Percentiles rank a stretch among this genome's conserved stretches.
Evolutionary conservation across 2,888 invertebrate species (phyloP).

Genomic region (Aethes cnicana): DNA sequence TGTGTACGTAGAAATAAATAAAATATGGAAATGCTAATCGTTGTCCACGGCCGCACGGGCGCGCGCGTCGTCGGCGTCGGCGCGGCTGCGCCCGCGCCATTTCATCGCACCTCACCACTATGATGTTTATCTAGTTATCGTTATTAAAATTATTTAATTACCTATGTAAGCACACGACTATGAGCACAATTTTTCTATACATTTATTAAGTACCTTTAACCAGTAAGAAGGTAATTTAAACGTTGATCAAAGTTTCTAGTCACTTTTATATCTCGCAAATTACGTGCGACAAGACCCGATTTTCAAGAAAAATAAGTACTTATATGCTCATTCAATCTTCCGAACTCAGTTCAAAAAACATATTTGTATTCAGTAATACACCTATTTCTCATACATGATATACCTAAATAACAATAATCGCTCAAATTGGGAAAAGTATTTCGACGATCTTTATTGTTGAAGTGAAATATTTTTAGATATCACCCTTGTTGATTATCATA

Average conservation of each 20-base stretch:
- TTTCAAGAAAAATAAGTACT: constrained; percentile 46
- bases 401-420: constrained; percentile 53
- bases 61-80: constrained; percentile 32
- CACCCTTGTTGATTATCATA: constrained; percentile 66
- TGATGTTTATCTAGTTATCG: constrained; percentile 57
- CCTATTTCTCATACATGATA: constrained; percentile 51
- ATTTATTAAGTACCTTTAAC: constrained; percentile 56
- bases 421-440: constrained; percentile 62
- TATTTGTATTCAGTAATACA: constrained; percentile 43
- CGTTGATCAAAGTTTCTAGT: constrained; percentile 46
- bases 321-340: constrained; percentile 64
- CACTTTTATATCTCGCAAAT: constrained; percentile 54
- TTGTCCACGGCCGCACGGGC: constrained; percentile 48
- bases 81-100: constrained; percentile 45
- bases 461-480: constrained; percentile 76
- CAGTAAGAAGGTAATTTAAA: constrained; percentile 48
- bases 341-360: constrained; percentile 61
- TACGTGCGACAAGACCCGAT: constrained; percentile 48
- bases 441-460: constrained; percentile 64
- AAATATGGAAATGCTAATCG: constrained; percentile 55
- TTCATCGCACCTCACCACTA: constrained; percentile 57
- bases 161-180: constrained; percentile 58
- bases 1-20: constrained; percentile 57
- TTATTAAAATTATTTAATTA: constrained; percentile 46
- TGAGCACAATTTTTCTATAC: constrained; percentile 66